phyloP scores from a whole-genome alignment of 2,797 vertebrate species.

The Sphenodon punctatus region DNA sequence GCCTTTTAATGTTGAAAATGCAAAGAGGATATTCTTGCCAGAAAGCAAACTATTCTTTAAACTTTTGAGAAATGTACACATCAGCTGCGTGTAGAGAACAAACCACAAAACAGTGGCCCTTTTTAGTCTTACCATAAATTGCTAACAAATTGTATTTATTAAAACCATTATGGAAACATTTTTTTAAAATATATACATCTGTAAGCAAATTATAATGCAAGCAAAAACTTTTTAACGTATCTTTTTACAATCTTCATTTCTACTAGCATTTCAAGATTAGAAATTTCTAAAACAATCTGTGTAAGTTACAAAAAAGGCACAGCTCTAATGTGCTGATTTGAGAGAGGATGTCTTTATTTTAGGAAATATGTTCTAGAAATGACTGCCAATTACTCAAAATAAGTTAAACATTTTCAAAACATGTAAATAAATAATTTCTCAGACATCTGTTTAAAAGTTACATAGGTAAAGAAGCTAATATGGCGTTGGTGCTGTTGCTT shows the following conservation, averaged over 20 bases:
- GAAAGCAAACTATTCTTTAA: background rate
- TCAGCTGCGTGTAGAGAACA: fast-evolving
- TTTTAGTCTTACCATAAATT: background rate
- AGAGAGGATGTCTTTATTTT: background rate
- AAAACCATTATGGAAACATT: background rate
- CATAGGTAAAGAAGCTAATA: background rate
- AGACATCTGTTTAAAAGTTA: conserved; percentile 18
- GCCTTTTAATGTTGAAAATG: background rate
- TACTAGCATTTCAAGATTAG: background rate
- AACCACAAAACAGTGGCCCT: background rate
- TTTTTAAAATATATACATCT: background rate
- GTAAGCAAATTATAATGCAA: background rate
- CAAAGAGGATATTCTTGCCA: background rate
- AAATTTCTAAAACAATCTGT: background rate
- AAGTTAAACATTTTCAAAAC: background rate
- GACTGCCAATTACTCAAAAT: background rate
- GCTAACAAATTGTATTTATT: background rate
- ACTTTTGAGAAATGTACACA: background rate
- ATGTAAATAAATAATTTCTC: background rate
- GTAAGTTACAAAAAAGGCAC: background rate
- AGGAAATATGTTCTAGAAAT: background rate
- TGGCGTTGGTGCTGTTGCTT: background rate
- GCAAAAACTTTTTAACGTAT: background rate
- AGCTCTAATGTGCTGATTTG: background rate
- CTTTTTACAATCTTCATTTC: background rate